Percentiles rank a stretch among this genome's conserved stretches.
phyloP scores from a whole-genome alignment of 2,797 vertebrate genomes.

The Gallinago nigripennis region DNA sequence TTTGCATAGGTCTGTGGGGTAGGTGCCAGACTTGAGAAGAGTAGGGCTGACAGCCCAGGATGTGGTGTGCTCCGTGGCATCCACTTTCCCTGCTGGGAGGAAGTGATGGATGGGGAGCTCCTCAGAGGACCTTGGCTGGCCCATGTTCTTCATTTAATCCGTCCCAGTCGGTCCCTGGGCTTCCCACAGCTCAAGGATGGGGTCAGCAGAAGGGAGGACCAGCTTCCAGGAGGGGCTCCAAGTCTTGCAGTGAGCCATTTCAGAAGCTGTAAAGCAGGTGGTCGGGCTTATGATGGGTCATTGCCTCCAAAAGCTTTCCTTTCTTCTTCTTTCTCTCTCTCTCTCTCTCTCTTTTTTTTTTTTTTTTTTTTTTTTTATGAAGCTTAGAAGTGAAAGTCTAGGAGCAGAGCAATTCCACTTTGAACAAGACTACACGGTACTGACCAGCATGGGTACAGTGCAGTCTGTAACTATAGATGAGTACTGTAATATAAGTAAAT shows the following conservation, averaged over 20 bases:
- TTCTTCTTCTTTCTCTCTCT: too few species aligned
- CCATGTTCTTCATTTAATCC: neutral
- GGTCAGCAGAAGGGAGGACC: neutral
- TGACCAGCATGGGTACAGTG: neutral
- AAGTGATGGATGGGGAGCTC: neutral
- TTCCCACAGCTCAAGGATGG: neutral
- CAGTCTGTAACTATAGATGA: neutral
- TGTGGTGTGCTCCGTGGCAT: neutral
- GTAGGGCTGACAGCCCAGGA: neutral
- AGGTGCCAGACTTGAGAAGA: neutral
- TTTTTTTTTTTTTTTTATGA: accelerated
- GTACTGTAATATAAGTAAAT: neutral
- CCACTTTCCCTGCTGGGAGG: accelerated
- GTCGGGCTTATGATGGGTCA: neutral
- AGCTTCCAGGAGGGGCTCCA: neutral
- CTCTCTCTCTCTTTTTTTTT: accelerated
- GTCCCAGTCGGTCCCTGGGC: neutral
- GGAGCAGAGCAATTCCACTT: neutral
- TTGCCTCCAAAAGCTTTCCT: neutral
- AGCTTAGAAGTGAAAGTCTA: neutral
- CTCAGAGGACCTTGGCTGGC: neutral
- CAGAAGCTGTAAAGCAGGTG: neutral
- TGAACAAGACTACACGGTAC: neutral
- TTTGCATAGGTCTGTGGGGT: accelerated
- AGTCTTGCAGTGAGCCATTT: neutral